Percentiles rank a stretch among this genome's conserved stretches.
These are phyloP conservation scores for Meloidogyne hapla DNA, from an alignment of 1,140 invertebrate species.

Conservation along the genomic window DNA sequence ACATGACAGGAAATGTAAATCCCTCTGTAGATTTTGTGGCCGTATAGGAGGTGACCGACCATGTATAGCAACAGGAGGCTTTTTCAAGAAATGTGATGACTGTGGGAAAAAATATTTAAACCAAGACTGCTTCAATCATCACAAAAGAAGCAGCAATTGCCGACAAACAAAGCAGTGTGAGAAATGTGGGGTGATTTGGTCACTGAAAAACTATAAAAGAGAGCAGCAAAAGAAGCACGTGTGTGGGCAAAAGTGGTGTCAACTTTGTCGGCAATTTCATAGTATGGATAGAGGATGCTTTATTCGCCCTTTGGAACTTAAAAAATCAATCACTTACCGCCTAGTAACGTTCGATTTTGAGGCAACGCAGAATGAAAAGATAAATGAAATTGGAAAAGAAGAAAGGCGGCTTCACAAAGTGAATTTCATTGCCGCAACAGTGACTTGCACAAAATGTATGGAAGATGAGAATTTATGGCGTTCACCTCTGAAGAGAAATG, in stretches of 20 bases:
- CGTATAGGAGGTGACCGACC: background rate
- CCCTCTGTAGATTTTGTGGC: background rate
- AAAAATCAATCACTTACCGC: background rate
- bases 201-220: background rate
- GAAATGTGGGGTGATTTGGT: constrained; percentile 8
- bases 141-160: background rate
- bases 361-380: background rate
- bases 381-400: background rate
- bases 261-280: background rate
- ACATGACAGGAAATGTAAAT: background rate
- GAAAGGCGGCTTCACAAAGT: background rate
- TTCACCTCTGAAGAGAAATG: too few relatives aligned
- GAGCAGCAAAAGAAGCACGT: background rate
- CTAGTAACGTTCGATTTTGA: background rate
- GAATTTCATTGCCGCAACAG: constrained; percentile 2
- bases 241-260: background rate
- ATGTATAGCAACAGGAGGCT: background rate
- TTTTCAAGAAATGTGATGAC: background rate
- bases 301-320: background rate
- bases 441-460: constrained; percentile 3
- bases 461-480: background rate
- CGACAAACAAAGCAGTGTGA: background rate
- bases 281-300: background rate
- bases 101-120: constrained; percentile 8
- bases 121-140: constrained; percentile 8